Evolutionary conservation across 2,797 vertebrate species (phyloP), one percentile per base, ranked within the genome.

Genomic region (Gallinago stenura): DNA sequence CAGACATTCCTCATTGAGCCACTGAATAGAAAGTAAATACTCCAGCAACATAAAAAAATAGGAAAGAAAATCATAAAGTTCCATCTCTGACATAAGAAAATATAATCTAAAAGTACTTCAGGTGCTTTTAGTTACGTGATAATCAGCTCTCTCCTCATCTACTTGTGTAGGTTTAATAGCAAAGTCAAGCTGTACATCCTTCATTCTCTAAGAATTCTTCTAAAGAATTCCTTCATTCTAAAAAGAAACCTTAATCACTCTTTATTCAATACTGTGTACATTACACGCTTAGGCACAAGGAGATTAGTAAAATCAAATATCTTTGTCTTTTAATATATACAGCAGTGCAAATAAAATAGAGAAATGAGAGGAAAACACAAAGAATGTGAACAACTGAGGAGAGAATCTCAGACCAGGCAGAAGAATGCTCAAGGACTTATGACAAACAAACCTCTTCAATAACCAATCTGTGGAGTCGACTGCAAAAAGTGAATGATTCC

Each of bases 261-360:
- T 45, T 61, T 78, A 81, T 86, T 93, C 61, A 48, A 78, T 4
- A 3, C 10, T 78, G 51, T 70, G 48, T 50, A 31, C 18, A 15
- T 46, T 72, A 39, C 28, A 56, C 2, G 3, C 71, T 83, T 1
- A 80, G 60, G 79, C 87, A 81, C 61, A 68, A 86, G 51, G 51
- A 96, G 51, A 80, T 69, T 80, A 89, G 46, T 60, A 87, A 93
- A 95, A 95, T 87, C 30, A 88, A 72, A 90, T 65, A 35, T 90
- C 62, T 90, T 88, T 70, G 48, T 86, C 54, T 85, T 83, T 87
- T 83, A 84, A 70, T 70, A 77, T 33, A 62, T 48, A 72, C 39
- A 80, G 56, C 62, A 77, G n/a, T 48, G 9, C 41, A 92, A 93
- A 90, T 57, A 91, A 84, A 95, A 58, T 9, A 43, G 48, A 78